Evolutionary conservation across 2,888 invertebrate genomes (phyloP), one percentile per base, ranked within the genome.

Genomic region (Epinotia ramella): DNA sequence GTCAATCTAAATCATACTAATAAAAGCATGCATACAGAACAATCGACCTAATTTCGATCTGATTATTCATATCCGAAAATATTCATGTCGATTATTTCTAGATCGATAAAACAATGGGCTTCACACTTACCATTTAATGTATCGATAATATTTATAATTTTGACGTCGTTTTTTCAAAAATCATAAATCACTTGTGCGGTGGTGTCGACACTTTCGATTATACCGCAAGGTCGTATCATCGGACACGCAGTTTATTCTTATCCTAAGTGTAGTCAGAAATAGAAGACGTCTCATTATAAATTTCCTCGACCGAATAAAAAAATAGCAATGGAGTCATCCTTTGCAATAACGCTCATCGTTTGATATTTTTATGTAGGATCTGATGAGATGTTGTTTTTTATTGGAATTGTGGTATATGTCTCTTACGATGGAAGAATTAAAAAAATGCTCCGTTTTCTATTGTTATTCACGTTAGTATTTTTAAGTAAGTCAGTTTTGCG

Each of bases 141-240:
- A 85, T 84, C 84, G 86, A 86, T 88, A 87, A 88, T 89, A 89
- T 90, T 89, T 89, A 77, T 74, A 72, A 87, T 89, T 90, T 91
- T 89, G 87, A 88, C 88, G 86, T 86, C 86, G 85, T 87, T 87
- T 87, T 87, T 87, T 87, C 87, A 87, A 84, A 88, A 89, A 84
- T 83, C 81, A 91, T 93, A 94, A 94, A 93, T 94, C 93, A 90
- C 76, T 78, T 82, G 79, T 78, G 80, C 78, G 84, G 40, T 9
- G 40, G 83, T 93, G 92, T 94, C 93, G 93, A 89, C 94, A 92
- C 92, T 88, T 93, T 92, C 93, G 90, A 93, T 93, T 93, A 93
- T 89, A 86, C 78, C 71, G 78, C 89, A 93, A 93, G 94, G 94
- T 86, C 90, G 85, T 86, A 86, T 86, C 86, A 82, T 88, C 85